Evolutionary conservation across 2,888 invertebrate genomes (phyloP), one percentile per base, ranked within the genome.

Genomic region (Noctua comes): DNA sequence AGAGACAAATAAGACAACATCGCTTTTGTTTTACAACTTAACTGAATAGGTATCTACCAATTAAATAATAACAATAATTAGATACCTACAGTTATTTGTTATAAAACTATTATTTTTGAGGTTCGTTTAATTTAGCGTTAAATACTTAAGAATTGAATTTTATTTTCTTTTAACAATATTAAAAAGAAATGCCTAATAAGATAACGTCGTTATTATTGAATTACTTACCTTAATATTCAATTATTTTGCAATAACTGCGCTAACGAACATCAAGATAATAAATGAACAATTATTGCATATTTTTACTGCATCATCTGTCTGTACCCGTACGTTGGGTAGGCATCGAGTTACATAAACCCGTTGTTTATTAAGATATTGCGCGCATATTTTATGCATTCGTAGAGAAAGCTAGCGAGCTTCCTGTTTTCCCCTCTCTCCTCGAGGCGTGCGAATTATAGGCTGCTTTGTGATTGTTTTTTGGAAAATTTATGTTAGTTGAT

Each of bases 341-440:
- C 83, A 51, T 59, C n/a, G 27, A 48, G 72, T 73, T 81, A 82
- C 54, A 72, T 74, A 86, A 83, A 70, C 10, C 54, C 21, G 69
- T 77, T 79, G 68, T 77, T 84, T 79, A 79, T 77, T 76, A 80
- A 57, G 73, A 77, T 73, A 69, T 73, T 59, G 54, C 62, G 59
- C 62, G 66, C 54, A 81, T 77, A 84, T 79, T 79, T 79, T 81
- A 86, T 77, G 70, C n/a, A 79, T 83, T 80, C 73, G 40, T 51
- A 31, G 86, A 68, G 84, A 86, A 86, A 86, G 86, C 62, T 64
- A 69, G 59, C 5, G 1, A 57, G 72, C 59, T 85, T 85, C 85
- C 82, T 82, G 74, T 46, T 76, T 76, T 51, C 65, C 68, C 71
- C 73, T 43, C 69, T 65, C 65, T 80, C 27, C 62, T 59, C 64